These are phyloP conservation scores for western clawed frog (Xenopus tropicalis) DNA, from an alignment of 2,113 vertebrate species.

Conservation along the genomic window DNA sequence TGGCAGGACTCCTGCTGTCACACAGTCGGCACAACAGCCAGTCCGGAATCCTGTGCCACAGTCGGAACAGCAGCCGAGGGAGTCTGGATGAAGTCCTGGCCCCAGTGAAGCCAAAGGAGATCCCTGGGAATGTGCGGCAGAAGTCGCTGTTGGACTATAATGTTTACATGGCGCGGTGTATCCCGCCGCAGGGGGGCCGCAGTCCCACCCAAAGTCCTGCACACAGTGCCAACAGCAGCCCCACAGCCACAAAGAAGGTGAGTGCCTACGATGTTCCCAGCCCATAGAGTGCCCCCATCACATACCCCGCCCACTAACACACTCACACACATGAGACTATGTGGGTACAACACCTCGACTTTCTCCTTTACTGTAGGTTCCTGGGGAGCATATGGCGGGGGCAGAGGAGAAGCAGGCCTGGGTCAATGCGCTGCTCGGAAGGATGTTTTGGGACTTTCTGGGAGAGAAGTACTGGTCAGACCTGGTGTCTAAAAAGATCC, in stretches of 20 bases:
- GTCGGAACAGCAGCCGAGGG: constrained; percentile 88
- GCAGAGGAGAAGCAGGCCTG: constrained; percentile 82
- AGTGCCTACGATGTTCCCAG: too few species aligned
- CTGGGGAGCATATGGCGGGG: constrained; percentile 57
- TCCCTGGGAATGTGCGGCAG: constrained; percentile 65
- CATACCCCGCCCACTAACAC: too few species aligned
- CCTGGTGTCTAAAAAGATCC: constrained; percentile 95
- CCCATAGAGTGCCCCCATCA: too few species aligned
- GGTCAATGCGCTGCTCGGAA: constrained; percentile 90
- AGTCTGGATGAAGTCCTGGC: constrained; percentile 77
- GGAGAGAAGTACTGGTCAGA: constrained; percentile 96
- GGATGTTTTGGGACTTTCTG: constrained; percentile 97
- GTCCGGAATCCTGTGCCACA: constrained; percentile 71
- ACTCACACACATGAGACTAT: too few species aligned
- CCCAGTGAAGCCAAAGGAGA: constrained; percentile 76
- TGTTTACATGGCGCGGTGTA: constrained; percentile 90
- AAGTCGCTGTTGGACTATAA: constrained; percentile 89
- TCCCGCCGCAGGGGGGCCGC: constrained; percentile 65
- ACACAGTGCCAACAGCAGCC: constrained; percentile 85
- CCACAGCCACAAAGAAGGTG: constrained; percentile 84
- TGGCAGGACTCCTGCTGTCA: constrained; percentile 70
- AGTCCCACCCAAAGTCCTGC: constrained; percentile 76
- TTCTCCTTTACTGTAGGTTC: constrained; percentile 64
- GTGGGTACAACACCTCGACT: background rate
- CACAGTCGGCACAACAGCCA: constrained; percentile 70